Conservation (phyloP, 2,797 vertebrate species). For the Gymnothorax reevesii region DNA sequence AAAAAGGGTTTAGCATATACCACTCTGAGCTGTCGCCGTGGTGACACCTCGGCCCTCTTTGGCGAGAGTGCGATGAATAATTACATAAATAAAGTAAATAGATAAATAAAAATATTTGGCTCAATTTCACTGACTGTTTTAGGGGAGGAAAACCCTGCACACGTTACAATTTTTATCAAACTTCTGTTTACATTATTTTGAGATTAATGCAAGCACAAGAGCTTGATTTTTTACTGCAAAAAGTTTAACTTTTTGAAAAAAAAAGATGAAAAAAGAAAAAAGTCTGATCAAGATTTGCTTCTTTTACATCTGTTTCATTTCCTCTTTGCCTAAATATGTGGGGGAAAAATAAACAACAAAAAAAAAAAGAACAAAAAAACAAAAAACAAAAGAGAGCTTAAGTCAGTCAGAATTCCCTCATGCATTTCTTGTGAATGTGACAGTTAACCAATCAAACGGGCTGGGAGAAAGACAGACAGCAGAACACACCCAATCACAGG, state of each 20-base stretch:
- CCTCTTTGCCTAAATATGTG: constrained; percentile 67
- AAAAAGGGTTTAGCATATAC: constrained; percentile 74
- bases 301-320: constrained; percentile 72
- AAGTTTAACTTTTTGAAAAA: constrained; percentile 81
- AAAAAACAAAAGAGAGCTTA: constrained; percentile 40
- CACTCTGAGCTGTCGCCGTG: constrained; percentile 79
- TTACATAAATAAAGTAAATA: constrained; percentile 60
- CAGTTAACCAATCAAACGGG: constrained; percentile 71
- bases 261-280: constrained; percentile 64
- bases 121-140: constrained; percentile 73
- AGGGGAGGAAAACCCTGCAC: constrained; percentile 76
- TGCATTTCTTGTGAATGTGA: constrained; percentile 80
- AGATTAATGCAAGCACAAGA: constrained; percentile 89
- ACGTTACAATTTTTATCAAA: constrained; percentile 80
- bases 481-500: constrained; percentile 76
- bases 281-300: constrained; percentile 68
- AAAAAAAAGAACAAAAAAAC: constrained; percentile 37
- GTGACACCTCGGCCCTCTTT: constrained; percentile 65
- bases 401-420: constrained; percentile 63
- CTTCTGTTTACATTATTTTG: constrained; percentile 85
- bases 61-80: constrained; percentile 71
- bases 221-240: constrained; percentile 89
- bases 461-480: constrained; percentile 71
- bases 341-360: constrained; percentile 15
- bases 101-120: constrained; percentile 52